These are phyloP conservation scores for Tinea pellionella DNA, from an alignment of 2,888 invertebrate species.

Conservation along the genomic window DNA sequence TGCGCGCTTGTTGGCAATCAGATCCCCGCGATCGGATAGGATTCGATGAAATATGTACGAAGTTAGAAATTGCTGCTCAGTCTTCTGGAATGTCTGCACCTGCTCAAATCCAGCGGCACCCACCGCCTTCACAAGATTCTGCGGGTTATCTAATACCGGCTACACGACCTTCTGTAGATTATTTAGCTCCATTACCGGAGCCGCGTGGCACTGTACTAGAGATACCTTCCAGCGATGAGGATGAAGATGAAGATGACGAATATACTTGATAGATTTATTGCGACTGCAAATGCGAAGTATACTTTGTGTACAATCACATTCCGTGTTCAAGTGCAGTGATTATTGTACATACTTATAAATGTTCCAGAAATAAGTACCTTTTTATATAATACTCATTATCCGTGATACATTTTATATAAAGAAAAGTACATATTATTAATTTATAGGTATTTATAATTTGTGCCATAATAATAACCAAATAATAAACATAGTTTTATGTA, in stretches of 20 bases:
- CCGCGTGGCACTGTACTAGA: conserved; percentile 39
- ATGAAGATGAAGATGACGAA: conserved; percentile 44
- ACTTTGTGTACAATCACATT: conserved; percentile 1
- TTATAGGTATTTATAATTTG: not conserved
- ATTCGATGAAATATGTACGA: conserved; percentile 77
- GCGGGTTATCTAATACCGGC: conserved; percentile 77
- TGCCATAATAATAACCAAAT: conserved; percentile 2
- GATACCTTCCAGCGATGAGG: conserved; percentile 48
- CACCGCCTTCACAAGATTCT: conserved; percentile 72
- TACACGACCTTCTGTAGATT: conserved; percentile 62
- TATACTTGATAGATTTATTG: conserved; percentile 46
- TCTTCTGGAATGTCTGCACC: conserved; percentile 30
- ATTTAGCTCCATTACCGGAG: conserved; percentile 66
- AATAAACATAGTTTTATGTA: not conserved
- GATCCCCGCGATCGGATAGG: conserved; percentile 82
- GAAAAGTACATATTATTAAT: not conserved
- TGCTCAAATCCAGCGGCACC: conserved; percentile 53
- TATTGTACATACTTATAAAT: not conserved
- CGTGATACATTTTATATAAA: not conserved
- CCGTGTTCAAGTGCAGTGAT: conserved; percentile 3
- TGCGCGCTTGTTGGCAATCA: conserved; percentile 84
- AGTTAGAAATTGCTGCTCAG: conserved; percentile 65
- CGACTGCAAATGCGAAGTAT: conserved; percentile 23
- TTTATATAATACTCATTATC: not conserved
- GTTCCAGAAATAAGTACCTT: not conserved